A percentile compares a stretch with the other conserved stretches of the same genome.
These are phyloP conservation scores for Orientallactaga bullata DNA, from an alignment of 2,113 vertebrate genomes.

Conservation along the genomic window DNA sequence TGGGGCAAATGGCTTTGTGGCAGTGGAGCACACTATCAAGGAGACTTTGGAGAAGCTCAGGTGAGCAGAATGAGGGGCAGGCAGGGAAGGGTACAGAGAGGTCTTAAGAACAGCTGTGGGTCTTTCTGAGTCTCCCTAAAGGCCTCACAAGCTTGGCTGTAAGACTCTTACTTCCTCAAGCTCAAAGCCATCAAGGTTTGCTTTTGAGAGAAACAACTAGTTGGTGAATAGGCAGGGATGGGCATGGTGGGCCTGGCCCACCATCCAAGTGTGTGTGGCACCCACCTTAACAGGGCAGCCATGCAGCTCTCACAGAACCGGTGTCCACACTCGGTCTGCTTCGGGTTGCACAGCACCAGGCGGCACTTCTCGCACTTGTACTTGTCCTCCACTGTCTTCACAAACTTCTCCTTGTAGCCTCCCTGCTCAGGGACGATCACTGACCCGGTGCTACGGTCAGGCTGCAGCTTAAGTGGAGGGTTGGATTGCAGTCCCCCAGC, in stretches of 20 bases:
- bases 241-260: not conserved
- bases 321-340: conserved; percentile 98
- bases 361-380: conserved; percentile 97
- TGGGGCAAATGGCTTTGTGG: not conserved
- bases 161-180: not conserved
- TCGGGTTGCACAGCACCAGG: conserved; percentile 95
- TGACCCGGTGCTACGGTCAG: conserved; percentile 83
- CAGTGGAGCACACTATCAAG: not conserved
- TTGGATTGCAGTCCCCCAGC: conserved; percentile 84
- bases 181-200: not conserved
- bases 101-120: not conserved
- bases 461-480: conserved; percentile 87
- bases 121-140: not conserved
- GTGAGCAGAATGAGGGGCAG: fast-evolving
- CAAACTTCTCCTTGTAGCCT: conserved; percentile 95
- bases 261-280: fast-evolving
- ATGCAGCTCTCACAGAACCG: conserved; percentile 98
- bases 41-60: not conserved
- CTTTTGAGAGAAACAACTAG: too few species aligned
- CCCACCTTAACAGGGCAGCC: conserved; percentile 88
- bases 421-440: conserved; percentile 91
- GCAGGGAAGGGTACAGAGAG: too few species aligned
- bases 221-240: fast-evolving
- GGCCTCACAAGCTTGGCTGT: not conserved
- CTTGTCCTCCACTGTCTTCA: conserved; percentile 94